These are phyloP conservation scores for Ypsolopha sequella DNA, from an alignment of 2,888 invertebrate genomes.

Conservation along the genomic window DNA sequence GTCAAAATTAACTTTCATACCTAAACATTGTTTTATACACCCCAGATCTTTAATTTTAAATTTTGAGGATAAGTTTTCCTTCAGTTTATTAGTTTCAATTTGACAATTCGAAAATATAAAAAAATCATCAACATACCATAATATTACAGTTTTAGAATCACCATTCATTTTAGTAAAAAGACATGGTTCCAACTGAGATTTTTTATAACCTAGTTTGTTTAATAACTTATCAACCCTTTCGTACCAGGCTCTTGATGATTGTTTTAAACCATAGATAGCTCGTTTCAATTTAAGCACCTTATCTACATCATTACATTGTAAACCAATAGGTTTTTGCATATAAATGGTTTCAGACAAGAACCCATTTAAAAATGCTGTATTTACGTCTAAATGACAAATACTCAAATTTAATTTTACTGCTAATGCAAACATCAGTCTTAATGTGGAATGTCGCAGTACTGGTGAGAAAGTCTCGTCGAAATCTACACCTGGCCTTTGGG, in stretches of 20 bases:
- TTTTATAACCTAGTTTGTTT: conserved; percentile 5
- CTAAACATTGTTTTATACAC: conserved; percentile 9
- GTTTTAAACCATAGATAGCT: conserved; percentile 11
- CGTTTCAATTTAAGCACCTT: conserved; percentile 12
- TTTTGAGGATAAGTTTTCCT: not conserved
- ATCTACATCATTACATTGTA: conserved; percentile 1
- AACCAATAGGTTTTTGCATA: conserved; percentile 9
- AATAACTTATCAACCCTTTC: conserved; percentile 6
- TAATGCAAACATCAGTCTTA: not conserved
- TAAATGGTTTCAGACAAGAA: conserved; percentile 8
- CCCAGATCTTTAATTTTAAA: conserved; percentile 14
- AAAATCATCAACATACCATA: conserved; percentile 13
- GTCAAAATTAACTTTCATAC: not conserved
- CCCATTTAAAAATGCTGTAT: conserved; percentile 11
- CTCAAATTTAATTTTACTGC: conserved; percentile 3
- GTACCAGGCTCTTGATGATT: conserved; percentile 10
- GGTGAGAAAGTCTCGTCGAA: not conserved
- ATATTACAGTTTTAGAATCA: conserved; percentile 7
- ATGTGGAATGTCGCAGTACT: not conserved
- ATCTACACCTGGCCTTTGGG: not conserved
- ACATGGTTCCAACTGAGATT: conserved; percentile 11
- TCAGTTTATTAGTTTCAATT: not conserved
- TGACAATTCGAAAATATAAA: not conserved
- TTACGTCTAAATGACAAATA: conserved; percentile 10
- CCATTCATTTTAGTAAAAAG: conserved; percentile 9